Conservation (phyloP, 2,888 invertebrate genomes). For the Blomia tropicalis region DNA sequence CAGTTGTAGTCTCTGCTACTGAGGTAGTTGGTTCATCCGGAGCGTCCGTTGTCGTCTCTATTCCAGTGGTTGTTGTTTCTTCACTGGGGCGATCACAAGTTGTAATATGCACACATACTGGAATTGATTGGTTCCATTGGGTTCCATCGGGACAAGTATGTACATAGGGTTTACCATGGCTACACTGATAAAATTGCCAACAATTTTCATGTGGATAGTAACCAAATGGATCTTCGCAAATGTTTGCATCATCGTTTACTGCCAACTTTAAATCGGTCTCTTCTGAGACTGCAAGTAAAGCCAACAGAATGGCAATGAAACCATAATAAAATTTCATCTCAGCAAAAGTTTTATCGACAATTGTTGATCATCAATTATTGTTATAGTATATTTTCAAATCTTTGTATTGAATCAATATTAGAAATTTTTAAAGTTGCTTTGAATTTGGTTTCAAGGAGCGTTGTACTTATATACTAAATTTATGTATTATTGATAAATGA, state of each 20-base stretch:
- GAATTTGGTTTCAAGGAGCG: too few species aligned
- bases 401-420: background rate
- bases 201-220: constrained; percentile 11
- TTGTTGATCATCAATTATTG: too few species aligned
- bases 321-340: background rate
- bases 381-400: too few species aligned
- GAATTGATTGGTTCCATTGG: background rate
- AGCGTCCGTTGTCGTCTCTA: background rate
- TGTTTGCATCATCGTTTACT: background rate
- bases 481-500: too few species aligned
- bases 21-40: background rate
- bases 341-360: too few species aligned
- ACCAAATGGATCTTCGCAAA: background rate
- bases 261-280: background rate
- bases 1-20: background rate
- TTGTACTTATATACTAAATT: too few species aligned
- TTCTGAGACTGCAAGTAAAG: background rate
- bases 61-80: background rate
- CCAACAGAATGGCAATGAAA: background rate
- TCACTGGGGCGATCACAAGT: background rate
- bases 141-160: constrained; percentile 2
- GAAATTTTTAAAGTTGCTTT: background rate
- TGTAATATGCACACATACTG: background rate
- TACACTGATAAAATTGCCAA: constrained; percentile 4
- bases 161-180: constrained; percentile 12